Evolutionary conservation across 53 echinoderm and acorn worm genomes (phyloP).

Genomic region (Glandiceps talaboti): DNA sequence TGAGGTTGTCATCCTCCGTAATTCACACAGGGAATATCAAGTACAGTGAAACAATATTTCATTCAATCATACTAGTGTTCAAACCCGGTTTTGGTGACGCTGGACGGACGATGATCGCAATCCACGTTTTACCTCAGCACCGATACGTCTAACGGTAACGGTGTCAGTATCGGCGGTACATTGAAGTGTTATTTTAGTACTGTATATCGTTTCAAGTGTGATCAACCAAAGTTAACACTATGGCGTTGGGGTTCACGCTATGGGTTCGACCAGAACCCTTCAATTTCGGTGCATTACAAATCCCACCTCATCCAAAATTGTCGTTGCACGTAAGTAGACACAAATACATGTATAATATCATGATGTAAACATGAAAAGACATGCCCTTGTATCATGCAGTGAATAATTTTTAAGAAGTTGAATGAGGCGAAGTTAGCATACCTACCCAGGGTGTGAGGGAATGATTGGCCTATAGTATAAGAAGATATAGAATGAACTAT

Average conservation of each 20-base stretch:
- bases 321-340: slow-evolving; percentile 77
- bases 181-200: too few species aligned
- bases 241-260: slow-evolving; percentile 7
- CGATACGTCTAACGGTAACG: background rate
- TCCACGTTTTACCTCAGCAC: background rate
- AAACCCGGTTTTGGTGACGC: background rate
- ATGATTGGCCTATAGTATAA: too few species aligned
- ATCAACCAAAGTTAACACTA: background rate
- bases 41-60: background rate
- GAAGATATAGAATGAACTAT: too few species aligned
- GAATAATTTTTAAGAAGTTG: background rate
- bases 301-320: slow-evolving; percentile 89
- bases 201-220: background rate
- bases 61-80: background rate
- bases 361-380: background rate
- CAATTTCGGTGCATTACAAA: slow-evolving; percentile 75
- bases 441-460: background rate
- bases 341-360: too few species aligned
- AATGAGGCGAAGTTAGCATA: background rate
- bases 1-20: too few species aligned
- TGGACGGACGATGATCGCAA: background rate
- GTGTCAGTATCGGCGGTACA: background rate
- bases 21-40: too few species aligned
- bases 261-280: slow-evolving; percentile 83
- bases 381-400: background rate